A percentile compares a stretch with the other conserved stretches of the same genome.
phyloP scores from a whole-genome alignment of 2,113 vertebrate species.

The Piprites chloris region DNA sequence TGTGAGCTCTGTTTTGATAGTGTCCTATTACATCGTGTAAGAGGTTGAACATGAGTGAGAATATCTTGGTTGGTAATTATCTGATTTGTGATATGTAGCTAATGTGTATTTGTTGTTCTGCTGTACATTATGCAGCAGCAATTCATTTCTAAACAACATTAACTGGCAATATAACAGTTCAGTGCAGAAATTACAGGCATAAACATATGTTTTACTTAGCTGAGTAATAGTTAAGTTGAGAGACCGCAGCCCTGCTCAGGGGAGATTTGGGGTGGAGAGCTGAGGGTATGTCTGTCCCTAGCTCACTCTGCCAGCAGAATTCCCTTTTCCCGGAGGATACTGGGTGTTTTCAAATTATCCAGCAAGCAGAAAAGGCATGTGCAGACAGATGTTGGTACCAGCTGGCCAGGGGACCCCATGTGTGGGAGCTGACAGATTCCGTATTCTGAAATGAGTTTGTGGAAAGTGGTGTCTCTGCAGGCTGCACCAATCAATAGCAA shows the following conservation, averaged over 20 bases:
- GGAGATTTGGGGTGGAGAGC: neutral
- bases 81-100: slow-evolving; percentile 55
- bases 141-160: slow-evolving; percentile 29
- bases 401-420: neutral
- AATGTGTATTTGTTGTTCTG: slow-evolving; percentile 53
- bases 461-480: neutral
- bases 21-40: slow-evolving; percentile 5
- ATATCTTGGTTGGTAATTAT: slow-evolving; percentile 39
- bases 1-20: slow-evolving; percentile 30
- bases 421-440: neutral
- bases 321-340: neutral
- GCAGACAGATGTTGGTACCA: neutral
- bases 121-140: slow-evolving; percentile 16
- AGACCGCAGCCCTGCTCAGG: neutral
- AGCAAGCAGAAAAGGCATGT: neutral
- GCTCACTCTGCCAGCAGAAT: neutral
- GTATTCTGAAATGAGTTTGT: neutral
- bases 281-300: neutral
- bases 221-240: neutral
- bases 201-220: neutral
- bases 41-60: neutral
- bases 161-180: neutral
- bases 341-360: neutral
- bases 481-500: neutral
- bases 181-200: slow-evolving; percentile 1